Percentiles rank a stretch among this genome's conserved stretches.
Conservation (phyloP, 2,888 invertebrate species). For the Yponomeuta malinellus region DNA sequence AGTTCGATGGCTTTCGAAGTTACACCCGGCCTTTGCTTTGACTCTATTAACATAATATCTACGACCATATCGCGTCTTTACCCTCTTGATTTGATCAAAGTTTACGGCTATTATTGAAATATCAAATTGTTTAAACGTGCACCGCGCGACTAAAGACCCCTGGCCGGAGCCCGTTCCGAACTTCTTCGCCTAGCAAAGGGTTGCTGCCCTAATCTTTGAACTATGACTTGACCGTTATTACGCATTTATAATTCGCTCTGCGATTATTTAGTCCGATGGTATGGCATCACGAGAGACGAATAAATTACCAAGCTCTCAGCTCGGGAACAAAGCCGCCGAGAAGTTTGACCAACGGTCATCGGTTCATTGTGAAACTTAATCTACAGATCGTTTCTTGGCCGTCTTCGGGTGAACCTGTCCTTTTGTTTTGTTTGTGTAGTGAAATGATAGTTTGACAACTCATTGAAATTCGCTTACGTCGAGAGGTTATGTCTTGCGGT, state of each 20-base stretch:
- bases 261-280: slow-evolving; percentile 69
- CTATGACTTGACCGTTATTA: slow-evolving; percentile 76
- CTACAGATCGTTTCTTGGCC: slow-evolving; percentile 43
- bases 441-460: slow-evolving; percentile 37
- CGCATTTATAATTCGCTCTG: slow-evolving; percentile 74
- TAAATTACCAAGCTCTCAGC: slow-evolving; percentile 69
- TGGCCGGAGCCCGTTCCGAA: slow-evolving; percentile 47
- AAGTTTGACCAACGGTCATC: slow-evolving; percentile 71
- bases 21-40: too few species aligned
- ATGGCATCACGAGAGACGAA: slow-evolving; percentile 64
- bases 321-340: slow-evolving; percentile 68
- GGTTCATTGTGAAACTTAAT: slow-evolving; percentile 62
- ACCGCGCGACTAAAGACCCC: slow-evolving; percentile 27
- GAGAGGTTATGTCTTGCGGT: neutral
- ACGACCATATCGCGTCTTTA: too few species aligned
- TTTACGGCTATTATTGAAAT: slow-evolving; percentile 51
- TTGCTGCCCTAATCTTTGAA: slow-evolving; percentile 75
- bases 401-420: slow-evolving; percentile 44
- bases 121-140: slow-evolving; percentile 56
- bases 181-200: slow-evolving; percentile 65
- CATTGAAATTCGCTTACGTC: slow-evolving; percentile 14
- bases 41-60: too few species aligned
- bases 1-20: too few species aligned
- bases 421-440: slow-evolving; percentile 45
- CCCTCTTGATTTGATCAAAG: slow-evolving; percentile 21